Evolutionary conservation across 2,797 vertebrate species (phyloP), one percentile per base, ranked within the genome.

Genomic region (Chaetodon trifasciatus): DNA sequence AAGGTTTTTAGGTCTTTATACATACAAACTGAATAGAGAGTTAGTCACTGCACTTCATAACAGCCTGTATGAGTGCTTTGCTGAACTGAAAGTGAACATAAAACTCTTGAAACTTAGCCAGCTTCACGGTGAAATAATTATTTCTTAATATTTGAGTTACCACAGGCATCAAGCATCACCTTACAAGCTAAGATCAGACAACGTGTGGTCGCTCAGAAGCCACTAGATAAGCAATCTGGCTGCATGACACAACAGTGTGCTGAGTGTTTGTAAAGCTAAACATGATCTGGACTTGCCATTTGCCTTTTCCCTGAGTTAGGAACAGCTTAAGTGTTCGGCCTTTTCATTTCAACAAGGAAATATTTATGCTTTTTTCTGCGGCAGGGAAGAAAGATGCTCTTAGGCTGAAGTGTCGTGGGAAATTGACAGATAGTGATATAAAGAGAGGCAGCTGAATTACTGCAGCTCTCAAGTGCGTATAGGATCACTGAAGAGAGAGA

Each of bases 381-480:
- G 56, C 42, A 49, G 1, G 12, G n/a, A 75, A 21, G 28, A 9
- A 46, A 76, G 74, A 35, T 57, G 32, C n/a, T 76, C 52, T 35
- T 11, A 58, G 40, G 15, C 47, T 24, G 35, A 80, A 42, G 50
- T 67, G 74, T 60, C 1, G 2, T 55, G 40, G 71, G 42, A 82
- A 79, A 72, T 37, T 77, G 63, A 60, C 24, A 67, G 60, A 77
- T 60, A 60, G 64, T 21, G 66, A 74, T 55, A 23, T 17, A 49
- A 49, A 64, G 50, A 35, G 53, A 60, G 39, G 67, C 67, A 49
- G 35, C 63, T 61, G 35, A 63, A 64, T 67, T 70, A 42, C 44
- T 42, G 40, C 35, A 55, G 64, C 42, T 57, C 42, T 74, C 70
- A n/a, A 57, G 53, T 73, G 62, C 57, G 23, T 70, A 24, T 12